These are phyloP conservation scores for Lemur catta DNA, from an alignment of 2,797 vertebrate genomes.

Conservation along the genomic window DNA sequence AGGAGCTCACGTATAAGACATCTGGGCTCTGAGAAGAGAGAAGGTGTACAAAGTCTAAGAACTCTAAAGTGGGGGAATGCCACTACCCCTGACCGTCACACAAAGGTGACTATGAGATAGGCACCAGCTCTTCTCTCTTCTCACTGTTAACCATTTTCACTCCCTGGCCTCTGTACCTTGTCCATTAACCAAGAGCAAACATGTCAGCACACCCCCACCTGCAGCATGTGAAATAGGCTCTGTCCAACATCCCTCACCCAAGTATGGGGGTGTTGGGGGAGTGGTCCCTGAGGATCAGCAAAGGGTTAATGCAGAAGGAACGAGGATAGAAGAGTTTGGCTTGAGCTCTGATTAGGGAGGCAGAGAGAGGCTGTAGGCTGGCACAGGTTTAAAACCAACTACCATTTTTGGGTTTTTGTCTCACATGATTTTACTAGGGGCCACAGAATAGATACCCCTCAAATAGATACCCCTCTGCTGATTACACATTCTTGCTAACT, in stretches of 20 bases:
- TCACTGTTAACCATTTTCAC: constrained; percentile 27
- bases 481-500: constrained; percentile 22
- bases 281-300: constrained; percentile 77
- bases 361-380: constrained; percentile 5
- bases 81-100: constrained; percentile 1
- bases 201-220: constrained; percentile 19
- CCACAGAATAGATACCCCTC: not conserved
- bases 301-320: constrained; percentile 55
- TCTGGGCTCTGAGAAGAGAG: constrained; percentile 11
- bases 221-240: constrained; percentile 56
- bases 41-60: not conserved
- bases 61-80: not conserved
- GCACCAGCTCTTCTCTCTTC: not conserved
- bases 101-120: not conserved
- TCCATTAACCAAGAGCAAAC: constrained; percentile 60
- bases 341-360: constrained; percentile 54
- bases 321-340: constrained; percentile 39
- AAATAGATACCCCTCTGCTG: not conserved
- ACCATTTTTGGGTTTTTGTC: not conserved
- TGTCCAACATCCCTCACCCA: constrained; percentile 58
- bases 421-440: constrained; percentile 49
- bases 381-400: constrained; percentile 33
- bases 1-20: constrained; percentile 39
- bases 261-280: constrained; percentile 45
- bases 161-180: constrained; percentile 29